Evolutionary conservation across 1,140 invertebrate species (phyloP), one percentile per base, ranked within the genome.

Genomic region (Rhopalosiphum maidis): DNA sequence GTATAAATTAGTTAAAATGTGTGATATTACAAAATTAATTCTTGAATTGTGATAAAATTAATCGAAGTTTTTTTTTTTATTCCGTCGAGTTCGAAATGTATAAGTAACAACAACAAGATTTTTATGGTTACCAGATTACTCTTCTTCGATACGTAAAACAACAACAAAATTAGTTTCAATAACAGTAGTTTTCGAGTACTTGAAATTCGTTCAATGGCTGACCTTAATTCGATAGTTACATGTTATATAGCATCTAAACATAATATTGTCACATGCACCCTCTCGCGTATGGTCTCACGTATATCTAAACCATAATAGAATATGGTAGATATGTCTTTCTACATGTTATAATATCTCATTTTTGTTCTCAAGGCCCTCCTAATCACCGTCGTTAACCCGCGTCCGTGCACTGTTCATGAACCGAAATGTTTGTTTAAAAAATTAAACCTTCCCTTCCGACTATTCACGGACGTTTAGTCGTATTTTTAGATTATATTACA

Each of bases 351-450:
- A 89, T 91, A 83, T 54, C 43, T 92, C 68, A 30, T 83, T 82
- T 91, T 77, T 35, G 30, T 91, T 91, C 11, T 82, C 77, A 51
- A 92, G 90, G 22, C n/a, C 55, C 23, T 83, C n/a, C 15, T 83
- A 92, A 92, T 83, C 90, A 46, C 68, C 37, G 46, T 83, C 90
- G 90, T 92, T 51, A 83, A 83, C 90, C 60, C 60, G 2, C 89
- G 30, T 60, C 51, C 87, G n/a, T n/a, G 22, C n/a, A 46, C 41
- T 86, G 83, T 41, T 41, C 37, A 60, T 55, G 30, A 77, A 92
- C 90, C 43, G 60, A 48, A 51, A 82, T 92, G 90, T 92, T 92
- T 92, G 90, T 77, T 92, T 83, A 82, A 83, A 91, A 92, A 92
- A 92, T 92, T 48, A 51, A 83, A 92, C 22, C 60, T 83, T 83